Base-by-base conservation (phyloP, 2,797 vertebrate species). In the Chaunax sp. region DNA sequence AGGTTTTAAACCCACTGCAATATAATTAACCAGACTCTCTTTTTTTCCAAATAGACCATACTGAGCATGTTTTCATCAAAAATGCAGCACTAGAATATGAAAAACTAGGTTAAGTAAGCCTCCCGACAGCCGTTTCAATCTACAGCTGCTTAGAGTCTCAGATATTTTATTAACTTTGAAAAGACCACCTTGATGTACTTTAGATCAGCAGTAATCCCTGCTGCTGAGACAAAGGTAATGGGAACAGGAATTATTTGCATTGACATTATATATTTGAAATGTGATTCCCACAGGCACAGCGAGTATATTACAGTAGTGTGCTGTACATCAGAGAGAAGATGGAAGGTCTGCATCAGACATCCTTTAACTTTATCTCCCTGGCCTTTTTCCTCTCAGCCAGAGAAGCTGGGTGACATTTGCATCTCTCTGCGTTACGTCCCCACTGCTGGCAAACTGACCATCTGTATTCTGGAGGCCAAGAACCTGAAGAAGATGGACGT, bases 401-500 rank as follows among this genome's bases (percentile, higher is more conserved):
- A 99, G 91, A 98, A 98, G 90, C 92, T 99, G 64, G 98, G 98
- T 9, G 97, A 99, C 81, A 98, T 99, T 90, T 99, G 98, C 91
- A 97, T 97, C 84, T 99, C 98, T 25, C 92, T 99, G 53, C 96
- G 97, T 69, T 99, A 99, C 0, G 97, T 99, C 79, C 98, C 98
- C 76, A 99, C 97, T 0, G 98, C 98, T 0, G 97, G 98, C 49
- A 99, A 99, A 77, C 96, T 99, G 82, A 98, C 97, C 3, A 97
- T 99, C 86, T 98, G 97, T 70, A 98, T 99, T 79, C 93, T 99
- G 81, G 98, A 99, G 69, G 98, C 97, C 69, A 99, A 99, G 93
- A 99, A 99, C 89, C 94, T 99, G 81, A 99, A 99, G 94, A 99
- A 99, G 92, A 98, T 99, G 97, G 98, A 99, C 33, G 97, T 98